phyloP scores from a whole-genome alignment of 2,113 vertebrate species.

The Serilophus lunatus region DNA sequence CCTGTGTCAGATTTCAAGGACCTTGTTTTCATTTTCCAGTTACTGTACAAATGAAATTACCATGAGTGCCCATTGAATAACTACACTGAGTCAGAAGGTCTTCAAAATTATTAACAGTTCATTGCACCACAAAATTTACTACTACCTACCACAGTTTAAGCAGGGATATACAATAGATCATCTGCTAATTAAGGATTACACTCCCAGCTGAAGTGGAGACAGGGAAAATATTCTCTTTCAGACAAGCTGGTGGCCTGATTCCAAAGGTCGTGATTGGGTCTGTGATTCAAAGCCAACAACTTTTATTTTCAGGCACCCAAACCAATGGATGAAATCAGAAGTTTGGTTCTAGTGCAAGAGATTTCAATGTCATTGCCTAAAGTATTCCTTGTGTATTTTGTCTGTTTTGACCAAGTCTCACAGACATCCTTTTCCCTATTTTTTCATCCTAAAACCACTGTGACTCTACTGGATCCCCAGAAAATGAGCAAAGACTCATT shows the following conservation, averaged over 20 bases:
- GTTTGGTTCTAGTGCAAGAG: not conserved
- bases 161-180: not conserved
- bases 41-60: not conserved
- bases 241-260: not conserved
- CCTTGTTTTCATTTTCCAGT: constrained; percentile 15
- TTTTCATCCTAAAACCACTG: not conserved
- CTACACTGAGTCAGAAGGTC: not conserved
- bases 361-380: not conserved
- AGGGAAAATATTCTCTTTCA: not conserved
- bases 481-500: not conserved
- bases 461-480: not conserved
- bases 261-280: not conserved
- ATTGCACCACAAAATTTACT: not conserved
- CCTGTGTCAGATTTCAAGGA: not conserved
- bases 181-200: not conserved
- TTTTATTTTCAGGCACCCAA: not conserved
- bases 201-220: not conserved
- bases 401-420: not conserved
- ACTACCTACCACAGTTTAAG: not conserved
- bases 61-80: not conserved
- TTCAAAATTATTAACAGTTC: not conserved
- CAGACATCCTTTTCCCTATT: not conserved
- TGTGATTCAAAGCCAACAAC: not conserved
- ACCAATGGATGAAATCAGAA: not conserved
- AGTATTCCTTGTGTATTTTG: not conserved